Conservation (phyloP, 2,888 invertebrate species). For the Celastrina argiolus region DNA sequence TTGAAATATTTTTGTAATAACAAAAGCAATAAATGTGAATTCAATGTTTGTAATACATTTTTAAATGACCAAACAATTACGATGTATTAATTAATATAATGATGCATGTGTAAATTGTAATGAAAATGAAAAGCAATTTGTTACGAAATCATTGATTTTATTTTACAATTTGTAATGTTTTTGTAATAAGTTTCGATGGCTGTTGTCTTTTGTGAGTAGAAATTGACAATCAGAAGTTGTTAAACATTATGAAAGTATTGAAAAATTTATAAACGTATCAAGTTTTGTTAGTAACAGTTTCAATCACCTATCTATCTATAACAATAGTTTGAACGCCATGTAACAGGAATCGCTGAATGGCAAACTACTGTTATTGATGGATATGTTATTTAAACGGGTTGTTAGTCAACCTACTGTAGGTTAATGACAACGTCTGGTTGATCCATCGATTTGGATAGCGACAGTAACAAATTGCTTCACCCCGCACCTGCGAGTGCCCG, state of each 20-base stretch:
- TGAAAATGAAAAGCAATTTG: conserved; percentile 3
- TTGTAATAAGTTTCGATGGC: background rate
- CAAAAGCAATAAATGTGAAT: background rate
- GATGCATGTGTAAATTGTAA: background rate
- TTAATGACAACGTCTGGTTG: conserved; percentile 7
- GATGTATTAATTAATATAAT: background rate
- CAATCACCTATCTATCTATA: too few species aligned
- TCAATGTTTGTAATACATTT: background rate
- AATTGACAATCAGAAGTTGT: background rate
- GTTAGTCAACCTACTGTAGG: too few species aligned
- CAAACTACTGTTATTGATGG: too few species aligned
- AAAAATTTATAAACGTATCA: background rate
- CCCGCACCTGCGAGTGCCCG: background rate
- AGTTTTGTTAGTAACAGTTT: too few species aligned
- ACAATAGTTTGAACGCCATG: too few species aligned
- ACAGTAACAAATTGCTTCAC: background rate
- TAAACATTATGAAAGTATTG: background rate
- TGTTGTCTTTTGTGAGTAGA: background rate
- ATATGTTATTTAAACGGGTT: too few species aligned
- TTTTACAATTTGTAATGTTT: conserved; percentile 4
- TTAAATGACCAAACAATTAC: background rate
- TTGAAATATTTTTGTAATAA: background rate
- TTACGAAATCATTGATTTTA: background rate
- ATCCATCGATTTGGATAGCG: background rate
- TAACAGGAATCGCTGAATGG: too few species aligned